phyloP scores from a whole-genome alignment of 2,113 vertebrate species.

The Tyrannus savana region DNA sequence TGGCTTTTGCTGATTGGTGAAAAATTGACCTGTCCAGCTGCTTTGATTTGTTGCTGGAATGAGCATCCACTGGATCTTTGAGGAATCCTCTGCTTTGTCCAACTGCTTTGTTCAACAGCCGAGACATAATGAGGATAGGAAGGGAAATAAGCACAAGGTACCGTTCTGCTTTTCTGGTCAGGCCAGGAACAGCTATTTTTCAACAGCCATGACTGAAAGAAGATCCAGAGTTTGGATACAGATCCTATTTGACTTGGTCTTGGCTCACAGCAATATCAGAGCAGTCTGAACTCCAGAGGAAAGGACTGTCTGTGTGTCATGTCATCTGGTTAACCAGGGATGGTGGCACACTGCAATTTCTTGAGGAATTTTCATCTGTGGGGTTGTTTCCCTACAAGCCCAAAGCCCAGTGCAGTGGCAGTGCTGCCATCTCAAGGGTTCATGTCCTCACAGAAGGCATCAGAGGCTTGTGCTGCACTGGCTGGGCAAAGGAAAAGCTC shows the following conservation, averaged over 20 bases:
- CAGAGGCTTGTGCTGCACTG: neutral
- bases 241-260: neutral
- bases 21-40: neutral
- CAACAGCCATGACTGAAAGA: neutral
- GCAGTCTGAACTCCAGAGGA: neutral
- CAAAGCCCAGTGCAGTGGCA: neutral
- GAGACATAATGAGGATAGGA: neutral
- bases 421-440: accelerated
- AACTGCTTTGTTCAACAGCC: neutral
- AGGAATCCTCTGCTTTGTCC: neutral
- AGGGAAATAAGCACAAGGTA: neutral
- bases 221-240: neutral
- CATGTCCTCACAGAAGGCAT: neutral
- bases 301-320: neutral
- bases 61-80: neutral
- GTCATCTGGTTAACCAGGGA: neutral
- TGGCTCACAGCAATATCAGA: neutral
- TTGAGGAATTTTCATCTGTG: neutral
- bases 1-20: neutral
- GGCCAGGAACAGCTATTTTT: neutral
- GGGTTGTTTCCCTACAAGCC: neutral
- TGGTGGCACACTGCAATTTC: neutral
- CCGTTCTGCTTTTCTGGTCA: neutral
- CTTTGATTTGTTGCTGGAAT: neutral
- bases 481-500: neutral